A percentile compares a stretch with the other conserved stretches of the same genome.
These are phyloP conservation scores for Tubulanus polymorphus DNA, from an alignment of 2,888 invertebrate species.

Conservation along the genomic window DNA sequence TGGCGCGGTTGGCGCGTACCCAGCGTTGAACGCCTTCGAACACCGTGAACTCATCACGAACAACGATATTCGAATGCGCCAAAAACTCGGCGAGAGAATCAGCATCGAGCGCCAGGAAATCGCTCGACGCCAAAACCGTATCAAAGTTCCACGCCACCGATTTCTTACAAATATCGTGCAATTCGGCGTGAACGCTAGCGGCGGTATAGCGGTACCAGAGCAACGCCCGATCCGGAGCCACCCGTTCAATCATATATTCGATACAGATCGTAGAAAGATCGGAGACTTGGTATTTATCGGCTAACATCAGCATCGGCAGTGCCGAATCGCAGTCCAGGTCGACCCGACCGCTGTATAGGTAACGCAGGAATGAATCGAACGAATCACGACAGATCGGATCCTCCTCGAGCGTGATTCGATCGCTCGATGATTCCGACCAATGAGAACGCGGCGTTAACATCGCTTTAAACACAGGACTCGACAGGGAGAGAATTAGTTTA, in stretches of 20 bases:
- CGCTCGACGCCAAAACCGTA: conserved; percentile 71
- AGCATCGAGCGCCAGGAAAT: conserved; percentile 77
- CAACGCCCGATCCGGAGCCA: conserved; percentile 79
- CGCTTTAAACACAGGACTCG: conserved; percentile 90
- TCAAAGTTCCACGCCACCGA: conserved; percentile 84
- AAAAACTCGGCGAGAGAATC: conserved; percentile 73
- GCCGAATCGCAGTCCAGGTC: conserved; percentile 78
- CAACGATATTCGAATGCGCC: conserved; percentile 80
- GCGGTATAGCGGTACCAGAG: conserved; percentile 89
- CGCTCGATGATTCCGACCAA: conserved; percentile 89
- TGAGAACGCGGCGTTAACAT: conserved; percentile 88
- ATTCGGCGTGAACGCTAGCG: conserved; percentile 72
- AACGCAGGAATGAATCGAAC: conserved; percentile 83
- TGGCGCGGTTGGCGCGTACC: conserved; percentile 72
- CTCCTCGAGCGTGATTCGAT: conserved; percentile 78
- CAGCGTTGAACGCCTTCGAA: conserved; percentile 74
- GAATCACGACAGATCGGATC: conserved; percentile 77
- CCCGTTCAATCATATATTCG: conserved; percentile 81
- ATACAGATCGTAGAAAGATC: conserved; percentile 80
- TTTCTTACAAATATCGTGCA: conserved; percentile 54
- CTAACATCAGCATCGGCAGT: conserved; percentile 80
- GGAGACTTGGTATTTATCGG: conserved; percentile 93
- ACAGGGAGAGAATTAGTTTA: conserved; percentile 84
- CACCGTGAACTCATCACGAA: conserved; percentile 82
- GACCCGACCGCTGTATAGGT: conserved; percentile 87